phyloP scores from a whole-genome alignment of 1,140 invertebrate species.

The Anastatus disparis region DNA sequence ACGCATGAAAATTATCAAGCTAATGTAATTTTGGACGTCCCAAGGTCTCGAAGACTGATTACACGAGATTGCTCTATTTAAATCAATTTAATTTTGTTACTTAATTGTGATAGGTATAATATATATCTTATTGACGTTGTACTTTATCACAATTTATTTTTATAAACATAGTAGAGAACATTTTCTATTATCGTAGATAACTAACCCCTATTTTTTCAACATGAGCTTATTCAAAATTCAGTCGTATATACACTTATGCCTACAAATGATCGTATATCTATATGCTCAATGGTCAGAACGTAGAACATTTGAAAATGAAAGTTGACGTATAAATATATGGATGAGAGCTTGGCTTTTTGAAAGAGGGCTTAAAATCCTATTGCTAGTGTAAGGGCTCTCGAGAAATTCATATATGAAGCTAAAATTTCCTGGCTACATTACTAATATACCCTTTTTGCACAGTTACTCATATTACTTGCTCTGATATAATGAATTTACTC shows the following conservation, averaged over 20 bases:
- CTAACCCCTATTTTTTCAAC: neutral
- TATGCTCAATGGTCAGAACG: neutral
- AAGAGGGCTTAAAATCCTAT: slow-evolving; percentile 14
- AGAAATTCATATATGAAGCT: neutral
- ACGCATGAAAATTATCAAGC: slow-evolving; percentile 57
- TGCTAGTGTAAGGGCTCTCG: neutral
- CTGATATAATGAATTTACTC: no score
- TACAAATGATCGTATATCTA: neutral
- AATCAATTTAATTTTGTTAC: slow-evolving; percentile 58
- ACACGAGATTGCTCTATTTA: slow-evolving; percentile 59
- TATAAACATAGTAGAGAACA: no score
- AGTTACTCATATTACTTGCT: no score
- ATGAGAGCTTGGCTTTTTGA: neutral
- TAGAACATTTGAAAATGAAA: no score
- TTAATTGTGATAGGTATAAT: slow-evolving; percentile 46
- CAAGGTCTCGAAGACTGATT: slow-evolving; percentile 57
- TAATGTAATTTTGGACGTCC: slow-evolving; percentile 55
- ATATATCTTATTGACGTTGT: no score
- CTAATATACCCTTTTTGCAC: no score
- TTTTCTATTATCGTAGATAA: no score
- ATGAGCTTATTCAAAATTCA: no score
- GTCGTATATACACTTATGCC: no score
- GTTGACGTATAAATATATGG: no score
- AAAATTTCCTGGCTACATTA: neutral
- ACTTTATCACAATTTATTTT: no score